phyloP scores from a whole-genome alignment of 2,797 vertebrate genomes.

The Ctenopoma kingsleyae region DNA sequence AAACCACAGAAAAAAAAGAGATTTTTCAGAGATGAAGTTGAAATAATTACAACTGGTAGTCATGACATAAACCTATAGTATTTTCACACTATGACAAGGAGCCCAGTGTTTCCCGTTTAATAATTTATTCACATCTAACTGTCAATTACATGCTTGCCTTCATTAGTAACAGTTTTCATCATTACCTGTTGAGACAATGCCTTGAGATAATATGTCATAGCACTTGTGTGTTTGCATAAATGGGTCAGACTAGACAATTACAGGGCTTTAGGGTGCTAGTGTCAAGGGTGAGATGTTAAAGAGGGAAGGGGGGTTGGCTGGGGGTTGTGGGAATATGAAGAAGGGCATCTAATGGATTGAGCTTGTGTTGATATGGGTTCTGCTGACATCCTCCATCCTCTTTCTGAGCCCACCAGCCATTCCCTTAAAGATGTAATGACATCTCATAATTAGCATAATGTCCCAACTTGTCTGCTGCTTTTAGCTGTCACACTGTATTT shows the following conservation, averaged over 20 bases:
- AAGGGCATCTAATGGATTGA: constrained; percentile 62
- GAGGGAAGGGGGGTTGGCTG: constrained; percentile 15
- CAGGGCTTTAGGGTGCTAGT: constrained; percentile 64
- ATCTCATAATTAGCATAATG: constrained; percentile 85
- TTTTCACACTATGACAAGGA: not conserved
- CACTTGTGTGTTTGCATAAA: constrained; percentile 55
- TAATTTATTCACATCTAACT: constrained; percentile 33
- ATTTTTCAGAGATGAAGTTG: not conserved
- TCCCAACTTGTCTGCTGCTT: constrained; percentile 83
- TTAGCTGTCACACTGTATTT: constrained; percentile 82
- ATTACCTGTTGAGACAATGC: constrained; percentile 59
- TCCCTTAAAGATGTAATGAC: constrained; percentile 84
- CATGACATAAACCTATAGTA: not conserved
- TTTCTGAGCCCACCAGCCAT: constrained; percentile 74
- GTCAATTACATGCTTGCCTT: constrained; percentile 40
- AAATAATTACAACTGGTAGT: not conserved
- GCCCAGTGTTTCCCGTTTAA: not conserved
- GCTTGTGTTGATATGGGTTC: constrained; percentile 63
- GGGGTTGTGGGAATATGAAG: constrained; percentile 6
- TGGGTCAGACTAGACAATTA: constrained; percentile 74
- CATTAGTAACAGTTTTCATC: constrained; percentile 55
- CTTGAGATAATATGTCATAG: constrained; percentile 54
- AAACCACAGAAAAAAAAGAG: not conserved
- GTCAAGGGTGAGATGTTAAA: constrained; percentile 67
- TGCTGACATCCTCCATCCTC: constrained; percentile 59